These are phyloP conservation scores for Tautogolabrus adspersus DNA, from an alignment of 2,113 vertebrate genomes.

Conservation along the genomic window DNA sequence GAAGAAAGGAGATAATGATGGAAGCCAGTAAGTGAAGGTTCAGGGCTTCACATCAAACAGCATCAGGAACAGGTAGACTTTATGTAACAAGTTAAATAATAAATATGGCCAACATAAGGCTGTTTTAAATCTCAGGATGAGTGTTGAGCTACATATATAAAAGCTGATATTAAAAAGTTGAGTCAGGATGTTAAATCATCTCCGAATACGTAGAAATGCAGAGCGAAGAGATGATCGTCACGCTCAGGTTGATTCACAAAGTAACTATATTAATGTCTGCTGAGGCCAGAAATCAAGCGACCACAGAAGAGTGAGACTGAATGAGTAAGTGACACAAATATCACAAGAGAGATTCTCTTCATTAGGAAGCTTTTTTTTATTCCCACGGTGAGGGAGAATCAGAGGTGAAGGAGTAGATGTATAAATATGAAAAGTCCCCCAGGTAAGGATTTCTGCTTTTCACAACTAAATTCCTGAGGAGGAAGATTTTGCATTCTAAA, in stretches of 20 bases:
- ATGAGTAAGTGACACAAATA: conserved; percentile 16
- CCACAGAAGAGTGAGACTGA: not conserved
- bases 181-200: not conserved
- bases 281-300: not conserved
- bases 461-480: not conserved
- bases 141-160: no score
- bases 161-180: not conserved
- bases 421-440: conserved; percentile 2
- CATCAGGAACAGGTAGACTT: no score
- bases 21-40: no score
- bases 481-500: conserved; percentile 15
- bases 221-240: conserved; percentile 1
- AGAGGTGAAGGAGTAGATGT: conserved; percentile 11
- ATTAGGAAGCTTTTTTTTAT: conserved; percentile 19
- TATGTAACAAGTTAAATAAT: no score
- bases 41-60: no score
- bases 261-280: not conserved
- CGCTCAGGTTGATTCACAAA: not conserved
- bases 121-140: no score
- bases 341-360: not conserved
- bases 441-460: conserved; percentile 13
- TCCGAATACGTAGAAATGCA: not conserved
- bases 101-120: no score
- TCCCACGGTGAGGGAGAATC: conserved; percentile 1
- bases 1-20: no score